Base-by-base conservation (phyloP, 2,797 vertebrate genomes). In the Neomorphus geoffroyi region DNA sequence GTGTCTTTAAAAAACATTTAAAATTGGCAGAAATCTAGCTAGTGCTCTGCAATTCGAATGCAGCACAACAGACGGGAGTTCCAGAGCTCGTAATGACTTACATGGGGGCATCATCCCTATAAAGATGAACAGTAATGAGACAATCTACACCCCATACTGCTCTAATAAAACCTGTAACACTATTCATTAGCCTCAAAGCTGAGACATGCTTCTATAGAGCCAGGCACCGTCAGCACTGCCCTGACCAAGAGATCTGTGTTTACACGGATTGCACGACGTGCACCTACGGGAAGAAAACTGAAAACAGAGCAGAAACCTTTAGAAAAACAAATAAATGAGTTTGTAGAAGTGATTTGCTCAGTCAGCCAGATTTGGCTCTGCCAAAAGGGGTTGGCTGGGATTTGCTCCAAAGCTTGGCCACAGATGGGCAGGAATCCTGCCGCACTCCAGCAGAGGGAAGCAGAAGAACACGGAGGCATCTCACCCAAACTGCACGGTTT, bases 371-470 rank as follows among this genome's bases (percentile, higher is more conserved):
- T 33, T 18, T 5, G 67, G 39, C 7, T 19, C 32, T 19, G 56
- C 43, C 60, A 4, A 2, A 28, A 37, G 43, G 37, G 33, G 18
- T 1, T 58, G 33, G 18, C 0, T 58, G 3, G 13, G 66, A 8
- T 37, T n/a, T 41, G 67, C 62, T 70, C 56, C 2, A 1, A 27
- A 48, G 66, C 64, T 19, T 10, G 48, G 27, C 23, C 1, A 9
- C 58, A 51, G 48, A 12, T 1, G 16, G 50, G 56, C 74, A 79
- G 48, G 86, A 86, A 80, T 87, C 90, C 95, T 79, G 80, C 67
- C 1, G 19, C 35, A 12, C 39, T 92, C 97, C 97, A 94, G 96
- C 95, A 97, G 97, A 95, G 97, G 97, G 97, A 96, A 93, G 88
- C 56, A 96, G 92, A 94, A 93, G 58, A 92, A 94, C 96, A 67